Evolutionary conservation across 2,888 invertebrate species (phyloP).

Genomic region (Lissonota sp.): DNA sequence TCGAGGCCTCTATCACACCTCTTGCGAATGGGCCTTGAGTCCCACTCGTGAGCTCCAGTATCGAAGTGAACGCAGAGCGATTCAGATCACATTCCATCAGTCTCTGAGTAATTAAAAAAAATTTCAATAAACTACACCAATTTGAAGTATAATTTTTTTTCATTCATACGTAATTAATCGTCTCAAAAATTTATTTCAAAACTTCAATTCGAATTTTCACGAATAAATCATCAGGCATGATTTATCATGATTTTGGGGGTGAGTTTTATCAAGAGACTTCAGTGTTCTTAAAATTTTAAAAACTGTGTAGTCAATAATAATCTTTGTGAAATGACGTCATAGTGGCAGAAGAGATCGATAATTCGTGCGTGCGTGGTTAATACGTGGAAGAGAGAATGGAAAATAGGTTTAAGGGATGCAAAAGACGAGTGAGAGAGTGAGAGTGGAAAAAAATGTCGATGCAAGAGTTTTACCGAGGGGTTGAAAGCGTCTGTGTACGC

Average conservation of each 20-base stretch:
- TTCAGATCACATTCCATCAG: slow-evolving; percentile 32
- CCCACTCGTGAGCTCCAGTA: slow-evolving; percentile 71
- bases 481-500: slow-evolving; percentile 64
- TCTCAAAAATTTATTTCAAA: too few species aligned
- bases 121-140: slow-evolving; percentile 24
- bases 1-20: slow-evolving; percentile 80
- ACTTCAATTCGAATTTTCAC: not conserved
- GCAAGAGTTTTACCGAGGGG: slow-evolving; percentile 68
- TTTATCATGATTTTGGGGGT: slow-evolving; percentile 12
- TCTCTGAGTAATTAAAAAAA: not conserved
- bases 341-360: slow-evolving; percentile 70
- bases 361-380: slow-evolving; percentile 67
- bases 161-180: too few species aligned
- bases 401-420: slow-evolving; percentile 56
- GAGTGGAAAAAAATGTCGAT: slow-evolving; percentile 71
- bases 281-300: not conserved
- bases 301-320: slow-evolving; percentile 70
- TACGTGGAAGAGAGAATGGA: slow-evolving; percentile 67
- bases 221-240: not conserved
- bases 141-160: slow-evolving; percentile 5
- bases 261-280: slow-evolving; percentile 20
- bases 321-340: slow-evolving; percentile 71
- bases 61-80: slow-evolving; percentile 49
- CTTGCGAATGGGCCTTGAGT: slow-evolving; percentile 77
- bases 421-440: slow-evolving; percentile 44